Percentiles rank a stretch among this genome's conserved stretches.
These are phyloP conservation scores for Ariopsis seemanni DNA, from an alignment of 2,113 vertebrate genomes.

Conservation along the genomic window DNA sequence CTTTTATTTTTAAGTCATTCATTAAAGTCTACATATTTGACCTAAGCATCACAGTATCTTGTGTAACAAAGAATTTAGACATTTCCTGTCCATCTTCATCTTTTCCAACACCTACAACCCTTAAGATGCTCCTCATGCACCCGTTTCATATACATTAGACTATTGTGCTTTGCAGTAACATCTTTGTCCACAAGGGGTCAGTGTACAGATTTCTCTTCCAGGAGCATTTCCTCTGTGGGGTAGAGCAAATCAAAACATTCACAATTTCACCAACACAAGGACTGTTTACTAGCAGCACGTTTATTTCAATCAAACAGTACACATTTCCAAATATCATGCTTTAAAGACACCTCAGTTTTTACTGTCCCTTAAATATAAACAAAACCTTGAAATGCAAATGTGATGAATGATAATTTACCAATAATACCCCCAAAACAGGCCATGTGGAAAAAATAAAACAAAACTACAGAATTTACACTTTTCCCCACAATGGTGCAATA, in stretches of 20 bases:
- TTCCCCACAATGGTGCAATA: constrained; percentile 69
- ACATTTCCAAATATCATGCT: constrained; percentile 76
- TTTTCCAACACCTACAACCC: not conserved
- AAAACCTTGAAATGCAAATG: constrained; percentile 52
- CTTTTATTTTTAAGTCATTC: not conserved
- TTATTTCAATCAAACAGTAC: constrained; percentile 74
- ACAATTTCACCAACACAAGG: constrained; percentile 19
- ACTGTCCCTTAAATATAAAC: constrained; percentile 47
- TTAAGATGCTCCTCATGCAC: not conserved
- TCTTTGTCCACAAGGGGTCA: constrained; percentile 68
- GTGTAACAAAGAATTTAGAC: not conserved
- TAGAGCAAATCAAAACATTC: constrained; percentile 6
- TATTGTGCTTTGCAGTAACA: constrained; percentile 1
- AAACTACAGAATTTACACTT: constrained; percentile 51
- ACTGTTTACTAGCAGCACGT: constrained; percentile 63
- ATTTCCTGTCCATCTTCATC: not conserved
- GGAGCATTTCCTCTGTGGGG: not conserved
- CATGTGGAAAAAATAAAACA: constrained; percentile 64
- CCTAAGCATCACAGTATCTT: not conserved
- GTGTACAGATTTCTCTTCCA: constrained; percentile 47
- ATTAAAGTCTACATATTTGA: not conserved
- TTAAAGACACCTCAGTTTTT: constrained; percentile 60
- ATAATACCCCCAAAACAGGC: constrained; percentile 24
- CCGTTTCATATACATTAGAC: not conserved
- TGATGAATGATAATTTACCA: constrained; percentile 57